Evolutionary conservation across 64 coral and sea anemone genomes (phyloP).

Genomic region (Platygyra sinensis): DNA sequence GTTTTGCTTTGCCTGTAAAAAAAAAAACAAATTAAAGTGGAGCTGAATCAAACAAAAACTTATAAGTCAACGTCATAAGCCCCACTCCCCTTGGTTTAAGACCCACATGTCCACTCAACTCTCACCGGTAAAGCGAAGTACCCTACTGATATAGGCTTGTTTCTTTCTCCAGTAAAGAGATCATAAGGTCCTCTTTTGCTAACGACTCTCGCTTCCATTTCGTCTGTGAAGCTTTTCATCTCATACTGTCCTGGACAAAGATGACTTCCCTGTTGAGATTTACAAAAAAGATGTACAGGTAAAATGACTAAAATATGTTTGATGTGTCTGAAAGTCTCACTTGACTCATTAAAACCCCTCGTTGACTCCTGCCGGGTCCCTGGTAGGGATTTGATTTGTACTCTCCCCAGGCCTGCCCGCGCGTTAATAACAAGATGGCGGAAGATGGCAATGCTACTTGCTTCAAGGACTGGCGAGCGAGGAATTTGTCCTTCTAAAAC

Average conservation of each 20-base stretch:
- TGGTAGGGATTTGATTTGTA: too few relatives aligned
- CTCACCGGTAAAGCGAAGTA: constrained; percentile 89
- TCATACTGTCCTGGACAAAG: constrained; percentile 98
- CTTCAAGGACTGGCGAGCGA: too few relatives aligned
- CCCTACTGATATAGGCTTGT: constrained; percentile 84
- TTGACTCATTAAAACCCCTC: too few relatives aligned
- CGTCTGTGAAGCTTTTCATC: constrained; percentile 90
- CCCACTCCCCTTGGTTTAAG: too few relatives aligned
- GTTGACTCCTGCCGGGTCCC: too few relatives aligned
- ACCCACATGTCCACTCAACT: not conserved
- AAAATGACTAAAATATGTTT: not conserved
- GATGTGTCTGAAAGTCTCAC: not conserved
- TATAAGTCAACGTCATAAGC: too few relatives aligned
- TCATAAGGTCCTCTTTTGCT: constrained; percentile 98
- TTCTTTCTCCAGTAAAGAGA: constrained; percentile 94
- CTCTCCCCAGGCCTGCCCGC: too few relatives aligned
- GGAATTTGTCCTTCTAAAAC: too few relatives aligned
- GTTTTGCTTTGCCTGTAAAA: constrained; percentile 58
- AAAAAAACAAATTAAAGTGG: not conserved
- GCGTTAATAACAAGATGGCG: too few relatives aligned
- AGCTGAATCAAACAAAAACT: too few relatives aligned
- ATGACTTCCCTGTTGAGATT: constrained; percentile 79
- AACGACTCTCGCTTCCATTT: constrained; percentile 74
- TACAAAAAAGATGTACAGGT: constrained; percentile 17
- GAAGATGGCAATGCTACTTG: too few relatives aligned